These are phyloP conservation scores for Phocides pigmalion DNA, from an alignment of 1,140 invertebrate species.

Conservation along the genomic window DNA sequence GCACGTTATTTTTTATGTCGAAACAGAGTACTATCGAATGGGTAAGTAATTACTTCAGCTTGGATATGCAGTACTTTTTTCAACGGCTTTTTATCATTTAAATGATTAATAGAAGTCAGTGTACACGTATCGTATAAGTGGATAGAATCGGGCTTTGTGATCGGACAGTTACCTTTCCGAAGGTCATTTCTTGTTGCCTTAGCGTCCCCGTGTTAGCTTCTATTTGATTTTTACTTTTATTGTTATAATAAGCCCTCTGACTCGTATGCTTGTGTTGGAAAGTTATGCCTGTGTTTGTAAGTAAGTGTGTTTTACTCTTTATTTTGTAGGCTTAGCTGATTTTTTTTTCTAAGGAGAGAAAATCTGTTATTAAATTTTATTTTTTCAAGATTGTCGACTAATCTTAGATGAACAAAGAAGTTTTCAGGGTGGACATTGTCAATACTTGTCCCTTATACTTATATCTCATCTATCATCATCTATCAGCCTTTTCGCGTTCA, in stretches of 20 bases:
- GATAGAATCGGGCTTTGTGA: slow-evolving; percentile 56
- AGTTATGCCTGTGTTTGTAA: background rate
- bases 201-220: slow-evolving; percentile 3
- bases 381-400: too few relatives aligned
- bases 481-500: too few relatives aligned
- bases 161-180: slow-evolving; percentile 61
- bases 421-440: too few relatives aligned
- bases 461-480: too few relatives aligned
- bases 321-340: too few relatives aligned
- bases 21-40: slow-evolving; percentile 6
- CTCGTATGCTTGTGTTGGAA: slow-evolving; percentile 1
- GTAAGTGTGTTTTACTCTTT: background rate
- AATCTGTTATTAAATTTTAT: too few relatives aligned
- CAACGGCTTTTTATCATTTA: slow-evolving; percentile 44
- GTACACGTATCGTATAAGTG: slow-evolving; percentile 43
- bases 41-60: slow-evolving; percentile 28
- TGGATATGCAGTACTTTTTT: slow-evolving; percentile 39
- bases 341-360: too few relatives aligned
- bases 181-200: slow-evolving; percentile 48
- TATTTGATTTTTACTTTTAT: slow-evolving; percentile 11
- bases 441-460: too few relatives aligned
- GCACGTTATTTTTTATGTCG: slow-evolving; percentile 17
- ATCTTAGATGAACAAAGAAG: too few relatives aligned
- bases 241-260: background rate
- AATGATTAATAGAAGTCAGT: slow-evolving; percentile 53